phyloP scores from a whole-genome alignment of 2,888 invertebrate genomes.

The Caenorhabditis zanzibari region DNA sequence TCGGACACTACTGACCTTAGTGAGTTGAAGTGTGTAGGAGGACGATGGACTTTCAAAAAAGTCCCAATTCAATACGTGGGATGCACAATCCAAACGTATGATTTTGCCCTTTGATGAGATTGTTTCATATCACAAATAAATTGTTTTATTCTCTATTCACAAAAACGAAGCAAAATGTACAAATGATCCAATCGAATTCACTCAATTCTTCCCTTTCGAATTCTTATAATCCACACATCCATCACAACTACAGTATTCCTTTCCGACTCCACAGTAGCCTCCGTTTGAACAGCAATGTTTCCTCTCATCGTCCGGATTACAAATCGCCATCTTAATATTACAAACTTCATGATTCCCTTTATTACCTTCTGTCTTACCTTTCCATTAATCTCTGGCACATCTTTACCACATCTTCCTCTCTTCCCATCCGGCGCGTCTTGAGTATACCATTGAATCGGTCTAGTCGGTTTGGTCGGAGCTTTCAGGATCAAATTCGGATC shows the following conservation, averaged over 20 bases:
- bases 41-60: no score
- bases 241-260: slow-evolving; percentile 74
- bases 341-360: not conserved
- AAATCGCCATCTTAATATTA: slow-evolving; percentile 46
- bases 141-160: no score
- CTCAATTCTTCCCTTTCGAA: no score
- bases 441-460: slow-evolving; percentile 52
- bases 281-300: slow-evolving; percentile 75
- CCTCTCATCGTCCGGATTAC: slow-evolving; percentile 74
- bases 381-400: slow-evolving; percentile 37
- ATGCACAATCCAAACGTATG: no score
- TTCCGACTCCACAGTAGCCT: slow-evolving; percentile 74
- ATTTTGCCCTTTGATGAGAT: no score
- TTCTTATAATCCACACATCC: slow-evolving; percentile 73
- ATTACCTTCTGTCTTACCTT: not conserved
- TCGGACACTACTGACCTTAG: no score
- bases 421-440: slow-evolving; percentile 48
- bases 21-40: no score
- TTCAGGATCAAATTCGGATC: slow-evolving; percentile 75
- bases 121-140: no score
- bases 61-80: no score
- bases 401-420: slow-evolving; percentile 45
- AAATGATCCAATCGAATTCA: no score
- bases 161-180: no score
- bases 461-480: slow-evolving; percentile 72